A percentile compares a stretch with the other conserved stretches of the same genome.
phyloP scores from a whole-genome alignment of 2,797 vertebrate species.

The Urophycis tenuis region DNA sequence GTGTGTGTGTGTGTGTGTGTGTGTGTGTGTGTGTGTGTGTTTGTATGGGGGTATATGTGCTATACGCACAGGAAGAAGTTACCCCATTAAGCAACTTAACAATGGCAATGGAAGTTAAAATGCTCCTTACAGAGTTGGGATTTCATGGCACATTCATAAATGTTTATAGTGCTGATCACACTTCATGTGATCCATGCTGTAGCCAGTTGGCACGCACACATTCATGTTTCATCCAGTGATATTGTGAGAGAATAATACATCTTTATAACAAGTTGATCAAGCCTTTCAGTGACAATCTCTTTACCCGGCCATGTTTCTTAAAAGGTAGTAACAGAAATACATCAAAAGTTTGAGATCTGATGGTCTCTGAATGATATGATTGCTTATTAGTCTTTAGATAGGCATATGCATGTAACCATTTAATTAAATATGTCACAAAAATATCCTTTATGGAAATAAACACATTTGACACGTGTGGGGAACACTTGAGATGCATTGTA shows the following conservation, averaged over 20 bases:
- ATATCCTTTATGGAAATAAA: constrained; percentile 7
- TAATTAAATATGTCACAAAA: constrained; percentile 21
- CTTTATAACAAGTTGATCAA: neutral
- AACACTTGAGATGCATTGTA: constrained; percentile 8
- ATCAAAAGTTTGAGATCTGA: neutral
- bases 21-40: neutral
- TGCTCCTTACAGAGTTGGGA: neutral
- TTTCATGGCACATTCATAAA: neutral
- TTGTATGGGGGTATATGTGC: too few species aligned
- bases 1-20: neutral
- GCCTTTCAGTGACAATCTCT: neutral
- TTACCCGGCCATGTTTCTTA: neutral
- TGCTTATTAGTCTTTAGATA: constrained; percentile 33
- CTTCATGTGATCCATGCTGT: neutral
- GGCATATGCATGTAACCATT: constrained; percentile 2
- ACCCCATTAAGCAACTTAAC: neutral
- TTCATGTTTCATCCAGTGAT: neutral
- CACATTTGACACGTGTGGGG: too few species aligned
- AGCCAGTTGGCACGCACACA: too few species aligned
- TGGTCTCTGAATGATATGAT: neutral
- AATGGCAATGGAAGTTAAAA: neutral
- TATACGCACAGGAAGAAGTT: neutral
- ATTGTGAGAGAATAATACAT: neutral
- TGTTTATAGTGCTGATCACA: neutral
- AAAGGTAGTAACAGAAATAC: too few species aligned